Evolutionary conservation across 1,140 invertebrate species (phyloP), one percentile per base, ranked within the genome.

Genomic region (Diorhabda sublineata): DNA sequence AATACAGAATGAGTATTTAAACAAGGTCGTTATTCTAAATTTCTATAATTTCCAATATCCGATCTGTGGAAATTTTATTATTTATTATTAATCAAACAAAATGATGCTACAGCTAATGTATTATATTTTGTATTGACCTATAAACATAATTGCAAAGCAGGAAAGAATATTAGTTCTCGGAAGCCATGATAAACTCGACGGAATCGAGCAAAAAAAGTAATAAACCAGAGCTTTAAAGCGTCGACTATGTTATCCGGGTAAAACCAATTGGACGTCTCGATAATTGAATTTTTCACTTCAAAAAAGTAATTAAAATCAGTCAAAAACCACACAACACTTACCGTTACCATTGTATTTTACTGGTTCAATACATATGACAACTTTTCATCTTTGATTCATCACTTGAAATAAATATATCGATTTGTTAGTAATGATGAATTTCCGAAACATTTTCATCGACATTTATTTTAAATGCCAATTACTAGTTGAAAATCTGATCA

Each of bases 251-350:
- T 26, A 26, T 26, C 26, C 26, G 26, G 26, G 26, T 26, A n/a
- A 52, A 6, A n/a, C 6, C 47, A 6, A n/a, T n/a, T 52, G 47
- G 47, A 52, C 47, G 47, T 52, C n/a, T n/a, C 6, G 47, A n/a
- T 52, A 52, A 52, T 52, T 52, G 47, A 52, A 52, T 52, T 52
- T 52, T 52, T 52, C 47, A 52, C 47, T 52, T 52, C 47, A 52
- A 52, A 52, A 52, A 52, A 52, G 47, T 52, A 52, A 52, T 52
- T 52, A 52, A 52, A 52, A 52, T 52, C 47, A 52, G n/a, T 52
- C 47, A 52, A 52, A 52, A 52, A 52, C 47, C 47, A 52, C 47
- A 52, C 6, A 8, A 52, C 47, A 52, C 47, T 52, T 52, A n/a
- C 47, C 6, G n/a, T 52, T 52, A 4, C 47, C 47, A 52, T 52